These are phyloP conservation scores for Brenthis daphne DNA, from an alignment of 2,888 invertebrate species.

Conservation along the genomic window DNA sequence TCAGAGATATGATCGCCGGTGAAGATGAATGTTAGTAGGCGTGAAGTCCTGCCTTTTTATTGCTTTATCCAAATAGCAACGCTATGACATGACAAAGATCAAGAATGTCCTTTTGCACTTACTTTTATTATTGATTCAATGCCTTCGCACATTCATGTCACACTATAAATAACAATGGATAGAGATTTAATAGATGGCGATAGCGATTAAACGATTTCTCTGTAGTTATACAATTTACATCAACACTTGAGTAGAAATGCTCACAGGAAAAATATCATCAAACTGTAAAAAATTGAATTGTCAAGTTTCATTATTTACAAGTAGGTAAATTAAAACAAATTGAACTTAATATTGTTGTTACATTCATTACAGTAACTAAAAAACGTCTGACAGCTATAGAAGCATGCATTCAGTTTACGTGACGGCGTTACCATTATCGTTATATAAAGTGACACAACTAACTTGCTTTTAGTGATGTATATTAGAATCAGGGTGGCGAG, in stretches of 20 bases:
- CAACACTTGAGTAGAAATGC: neutral
- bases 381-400: neutral
- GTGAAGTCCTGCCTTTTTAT: conserved; percentile 43
- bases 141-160: conserved; percentile 32
- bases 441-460: conserved; percentile 14
- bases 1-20: conserved; percentile 44
- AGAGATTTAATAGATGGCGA: conserved; percentile 13
- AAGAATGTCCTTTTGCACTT: conserved; percentile 58
- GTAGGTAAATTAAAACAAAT: neutral
- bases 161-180: conserved; percentile 32
- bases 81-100: conserved; percentile 63
- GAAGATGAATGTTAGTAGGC: conserved; percentile 46
- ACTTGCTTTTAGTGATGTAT: conserved; percentile 16
- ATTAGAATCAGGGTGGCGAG: conserved; percentile 29
- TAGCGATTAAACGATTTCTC: conserved; percentile 4
- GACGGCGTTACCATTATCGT: neutral
- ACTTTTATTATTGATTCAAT: conserved; percentile 38
- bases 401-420: neutral
- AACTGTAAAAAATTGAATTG: neutral
- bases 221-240: neutral
- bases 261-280: neutral
- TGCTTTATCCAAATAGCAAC: conserved; percentile 45
- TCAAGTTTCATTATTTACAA: neutral
- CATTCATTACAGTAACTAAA: conserved; percentile 1
- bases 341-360: too few relatives aligned